phyloP scores from a whole-genome alignment of 2,797 vertebrate species.

The Coendou prehensilis region DNA sequence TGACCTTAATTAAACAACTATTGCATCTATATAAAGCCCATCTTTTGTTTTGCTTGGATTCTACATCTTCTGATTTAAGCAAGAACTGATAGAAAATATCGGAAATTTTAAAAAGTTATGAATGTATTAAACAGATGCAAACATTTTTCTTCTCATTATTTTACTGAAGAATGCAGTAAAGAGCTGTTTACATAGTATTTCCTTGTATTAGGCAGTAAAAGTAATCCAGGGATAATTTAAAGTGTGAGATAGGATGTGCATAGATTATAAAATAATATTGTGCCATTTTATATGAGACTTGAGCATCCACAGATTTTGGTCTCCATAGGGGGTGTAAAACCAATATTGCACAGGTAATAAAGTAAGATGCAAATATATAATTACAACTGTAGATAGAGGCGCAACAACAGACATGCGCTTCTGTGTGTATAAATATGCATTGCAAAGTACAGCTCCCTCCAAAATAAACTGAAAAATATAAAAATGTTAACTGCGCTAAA shows the following conservation, averaged over 20 bases:
- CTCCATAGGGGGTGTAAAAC: background rate
- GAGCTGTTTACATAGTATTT: background rate
- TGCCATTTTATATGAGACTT: background rate
- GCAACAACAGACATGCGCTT: background rate
- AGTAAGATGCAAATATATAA: background rate
- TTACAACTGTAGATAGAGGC: background rate
- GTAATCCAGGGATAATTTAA: background rate
- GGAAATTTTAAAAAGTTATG: background rate
- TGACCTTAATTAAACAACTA: background rate
- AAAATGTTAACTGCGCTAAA: background rate
- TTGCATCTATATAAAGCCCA: background rate
- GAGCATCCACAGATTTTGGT: background rate
- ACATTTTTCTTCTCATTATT: background rate
- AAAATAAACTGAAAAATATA: constrained; percentile 12
- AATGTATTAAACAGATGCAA: background rate
- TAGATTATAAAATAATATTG: background rate
- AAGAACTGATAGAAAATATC: background rate
- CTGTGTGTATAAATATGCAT: background rate
- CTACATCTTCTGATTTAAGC: background rate
- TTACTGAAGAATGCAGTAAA: background rate
- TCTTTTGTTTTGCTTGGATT: background rate
- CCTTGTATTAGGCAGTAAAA: background rate
- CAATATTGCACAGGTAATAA: background rate
- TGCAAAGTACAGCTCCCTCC: background rate
- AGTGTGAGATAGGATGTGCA: background rate